Conservation (phyloP, 2,888 invertebrate species). For the Sarcophaga subvicina region DNA sequence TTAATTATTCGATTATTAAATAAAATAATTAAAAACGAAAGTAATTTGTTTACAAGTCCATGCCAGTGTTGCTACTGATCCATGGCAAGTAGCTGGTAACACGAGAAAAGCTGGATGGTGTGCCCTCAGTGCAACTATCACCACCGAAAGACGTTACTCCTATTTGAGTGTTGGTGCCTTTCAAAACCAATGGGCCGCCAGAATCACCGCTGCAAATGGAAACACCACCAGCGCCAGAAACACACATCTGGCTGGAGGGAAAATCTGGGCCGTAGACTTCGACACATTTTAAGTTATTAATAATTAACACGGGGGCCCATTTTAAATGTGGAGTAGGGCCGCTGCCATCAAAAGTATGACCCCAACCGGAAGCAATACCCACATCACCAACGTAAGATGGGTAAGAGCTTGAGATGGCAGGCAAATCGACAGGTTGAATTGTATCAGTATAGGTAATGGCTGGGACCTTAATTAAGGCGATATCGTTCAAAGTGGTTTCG, state of each 20-base stretch:
- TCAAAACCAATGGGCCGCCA: constrained; percentile 76
- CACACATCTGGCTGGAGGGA: constrained; percentile 72
- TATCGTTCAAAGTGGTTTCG: constrained; percentile 72
- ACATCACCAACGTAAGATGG: constrained; percentile 68
- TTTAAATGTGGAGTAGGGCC: background rate
- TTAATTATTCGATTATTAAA: too few species aligned
- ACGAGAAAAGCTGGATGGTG: constrained; percentile 76
- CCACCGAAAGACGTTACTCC: constrained; percentile 78
- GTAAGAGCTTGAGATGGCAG: constrained; percentile 61
- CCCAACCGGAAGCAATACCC: constrained; percentile 77
- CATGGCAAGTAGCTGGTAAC: constrained; percentile 73
- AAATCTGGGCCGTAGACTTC: constrained; percentile 49
- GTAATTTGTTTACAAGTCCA: too few species aligned
- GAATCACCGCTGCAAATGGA: constrained; percentile 79
- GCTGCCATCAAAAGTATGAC: constrained; percentile 69
- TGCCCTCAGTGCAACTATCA: constrained; percentile 74
- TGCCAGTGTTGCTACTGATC: constrained; percentile 70
- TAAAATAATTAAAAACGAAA: too few species aligned
- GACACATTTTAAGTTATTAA: background rate
- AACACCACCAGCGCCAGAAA: constrained; percentile 60
- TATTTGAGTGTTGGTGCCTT: constrained; percentile 63
- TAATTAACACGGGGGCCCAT: background rate
- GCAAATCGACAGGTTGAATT: constrained; percentile 71
- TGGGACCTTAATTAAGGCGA: constrained; percentile 73
- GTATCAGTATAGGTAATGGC: constrained; percentile 31